Base-by-base conservation (phyloP, 2,797 vertebrate genomes). In the Hippocampus kuda region DNA sequence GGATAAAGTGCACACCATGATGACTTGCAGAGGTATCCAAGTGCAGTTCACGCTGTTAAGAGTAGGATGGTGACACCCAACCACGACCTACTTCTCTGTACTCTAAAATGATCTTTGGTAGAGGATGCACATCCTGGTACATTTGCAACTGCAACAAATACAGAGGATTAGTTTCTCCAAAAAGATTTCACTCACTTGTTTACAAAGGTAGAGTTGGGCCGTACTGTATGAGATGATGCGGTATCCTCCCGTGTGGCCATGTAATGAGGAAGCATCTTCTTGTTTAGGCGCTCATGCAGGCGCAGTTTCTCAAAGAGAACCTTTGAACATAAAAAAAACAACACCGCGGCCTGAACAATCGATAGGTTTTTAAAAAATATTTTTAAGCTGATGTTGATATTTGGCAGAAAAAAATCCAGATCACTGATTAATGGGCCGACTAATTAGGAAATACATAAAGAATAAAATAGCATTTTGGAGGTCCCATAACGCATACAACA, bases 61-160 rank as follows among this genome's bases (percentile, higher is more conserved):
- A 20, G 16, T 20, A 61, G 34, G 30, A 20, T 38, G 34, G 34
- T 41, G 24, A 51, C 26, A 27, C 26, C 8, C 61, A 57, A 49
- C 1, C 41, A 42, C 38, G 0, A 54, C 20, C 12, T n/a, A 70
- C 94, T 92, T 92, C 95, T 70, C 96, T 92, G 71, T 96, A 93
- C 76, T 97, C 92, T 67, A 97, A 80, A 79, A 98, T 90, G 67
- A 97, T 93, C 87, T 89, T 95, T 24, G 95, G 96, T 66, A 98
- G 86, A 20, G 94, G 94, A 79, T 98, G 96, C 68, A 96, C 86
- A 72, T 92, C 90, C 88, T 92, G 92, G 38, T 97, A 91, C 79
- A 92, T 91, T 69, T 87, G 82, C 68, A 98, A 77, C 96, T 98
- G 70, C 59, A 87, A 89, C 76, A 65, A 18, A 67, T 16, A 71